Evolutionary conservation across 2,797 vertebrate species (phyloP).

Genomic region (Eutrigla gurnardus): DNA sequence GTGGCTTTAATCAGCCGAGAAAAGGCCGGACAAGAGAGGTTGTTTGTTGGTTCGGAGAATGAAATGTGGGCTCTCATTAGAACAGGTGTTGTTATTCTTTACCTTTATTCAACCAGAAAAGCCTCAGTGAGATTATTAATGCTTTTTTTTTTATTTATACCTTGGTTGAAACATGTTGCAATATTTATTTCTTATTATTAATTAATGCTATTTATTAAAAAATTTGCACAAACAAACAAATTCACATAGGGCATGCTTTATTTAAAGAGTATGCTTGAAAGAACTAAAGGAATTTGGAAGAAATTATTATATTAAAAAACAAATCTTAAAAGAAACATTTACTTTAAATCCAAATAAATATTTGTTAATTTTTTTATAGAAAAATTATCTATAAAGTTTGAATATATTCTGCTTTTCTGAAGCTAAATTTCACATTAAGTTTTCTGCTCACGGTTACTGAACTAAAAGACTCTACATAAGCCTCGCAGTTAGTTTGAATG

Average conservation of each 20-base stretch:
- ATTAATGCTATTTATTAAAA: background rate
- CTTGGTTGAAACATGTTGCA: background rate
- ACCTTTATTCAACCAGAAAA: background rate
- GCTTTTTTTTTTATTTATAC: background rate
- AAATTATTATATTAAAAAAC: background rate
- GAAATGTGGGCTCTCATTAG: background rate
- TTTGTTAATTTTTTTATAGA: background rate
- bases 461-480: background rate
- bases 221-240: background rate
- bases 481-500: background rate
- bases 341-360: background rate
- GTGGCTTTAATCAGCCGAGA: background rate
- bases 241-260: background rate
- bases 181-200: background rate
- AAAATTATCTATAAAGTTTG: background rate
- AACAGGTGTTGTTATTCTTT: background rate
- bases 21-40: background rate
- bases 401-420: background rate
- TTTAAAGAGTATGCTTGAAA: background rate
- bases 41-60: background rate
- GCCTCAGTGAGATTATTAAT: background rate
- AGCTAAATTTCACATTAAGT: background rate
- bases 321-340: background rate
- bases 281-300: background rate
- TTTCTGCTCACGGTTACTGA: background rate